A percentile compares a stretch with the other conserved stretches of the same genome.
Conservation (phyloP, 2,888 invertebrate genomes). For the Nephrotoma guestfalica region DNA sequence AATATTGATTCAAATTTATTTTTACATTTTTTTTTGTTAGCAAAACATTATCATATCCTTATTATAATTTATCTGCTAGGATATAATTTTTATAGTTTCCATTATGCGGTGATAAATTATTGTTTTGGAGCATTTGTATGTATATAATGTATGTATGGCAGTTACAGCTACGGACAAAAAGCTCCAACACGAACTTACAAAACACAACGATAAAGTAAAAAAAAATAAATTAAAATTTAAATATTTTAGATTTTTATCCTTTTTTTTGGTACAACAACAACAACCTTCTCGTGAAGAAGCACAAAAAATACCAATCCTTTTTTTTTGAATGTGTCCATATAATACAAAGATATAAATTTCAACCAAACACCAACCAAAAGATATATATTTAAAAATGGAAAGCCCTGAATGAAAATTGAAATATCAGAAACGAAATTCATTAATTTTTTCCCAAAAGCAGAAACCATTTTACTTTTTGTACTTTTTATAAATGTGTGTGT, state of each 20-base stretch:
- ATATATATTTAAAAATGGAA: neutral
- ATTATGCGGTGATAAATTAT: neutral
- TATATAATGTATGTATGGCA: neutral
- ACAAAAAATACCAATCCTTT: neutral
- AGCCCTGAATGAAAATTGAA: neutral
- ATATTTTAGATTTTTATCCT: neutral
- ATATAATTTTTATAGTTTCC: neutral
- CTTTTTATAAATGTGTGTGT: neutral
- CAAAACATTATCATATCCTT: neutral
- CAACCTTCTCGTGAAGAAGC: neutral
- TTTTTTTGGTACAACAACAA: neutral
- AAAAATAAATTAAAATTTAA: neutral
- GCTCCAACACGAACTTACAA: neutral
- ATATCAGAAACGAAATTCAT: neutral
- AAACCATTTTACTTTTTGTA: neutral
- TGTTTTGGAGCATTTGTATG: neutral
- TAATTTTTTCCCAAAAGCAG: neutral
- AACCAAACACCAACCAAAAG: neutral
- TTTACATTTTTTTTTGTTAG: neutral
- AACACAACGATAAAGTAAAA: neutral
- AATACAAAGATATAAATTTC: neutral
- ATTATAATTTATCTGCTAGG: neutral
- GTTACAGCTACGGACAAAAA: neutral
- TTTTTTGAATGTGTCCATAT: neutral
- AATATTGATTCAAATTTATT: neutral